A percentile compares a stretch with the other conserved stretches of the same genome.
phyloP scores from a whole-genome alignment of 2,888 invertebrate genomes.

The Hirudinaria manillensis region DNA sequence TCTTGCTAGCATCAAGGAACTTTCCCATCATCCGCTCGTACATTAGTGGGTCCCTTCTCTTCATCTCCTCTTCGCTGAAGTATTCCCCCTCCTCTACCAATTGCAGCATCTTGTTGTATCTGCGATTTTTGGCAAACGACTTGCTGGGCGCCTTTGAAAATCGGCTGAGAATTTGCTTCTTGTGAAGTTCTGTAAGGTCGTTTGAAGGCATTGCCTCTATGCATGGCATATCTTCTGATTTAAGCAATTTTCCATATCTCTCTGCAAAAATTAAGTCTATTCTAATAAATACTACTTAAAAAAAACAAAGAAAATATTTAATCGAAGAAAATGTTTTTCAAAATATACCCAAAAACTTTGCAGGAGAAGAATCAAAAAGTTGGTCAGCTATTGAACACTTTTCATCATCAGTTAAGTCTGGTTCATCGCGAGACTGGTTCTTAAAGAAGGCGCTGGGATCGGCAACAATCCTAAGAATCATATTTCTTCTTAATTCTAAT shows the following conservation, averaged over 20 bases:
- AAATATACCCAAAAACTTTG: conserved; percentile 61
- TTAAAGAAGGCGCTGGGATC: conserved; percentile 63
- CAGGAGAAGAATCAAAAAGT: conserved; percentile 64
- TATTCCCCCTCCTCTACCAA: conserved; percentile 60
- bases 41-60: conserved; percentile 78
- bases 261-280: conserved; percentile 42
- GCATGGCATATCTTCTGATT: conserved; percentile 65
- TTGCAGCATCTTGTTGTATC: conserved; percentile 72
- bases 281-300: background rate
- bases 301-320: background rate
- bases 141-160: background rate
- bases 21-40: conserved; percentile 85
- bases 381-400: conserved; percentile 66
- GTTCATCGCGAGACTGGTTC: conserved; percentile 74
- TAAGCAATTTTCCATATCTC: conserved; percentile 70
- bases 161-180: conserved; percentile 20
- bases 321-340: background rate
- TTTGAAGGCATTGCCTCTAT: conserved; percentile 58
- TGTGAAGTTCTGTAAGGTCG: background rate
- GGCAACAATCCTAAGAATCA: conserved; percentile 7
- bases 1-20: conserved; percentile 73
- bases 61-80: conserved; percentile 84
- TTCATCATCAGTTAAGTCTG: conserved; percentile 66
- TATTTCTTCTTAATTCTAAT: background rate
- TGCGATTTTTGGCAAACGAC: conserved; percentile 63